Evolutionary conservation across 2,888 invertebrate species (phyloP).

Genomic region (Leptarthrus brevirostris): DNA sequence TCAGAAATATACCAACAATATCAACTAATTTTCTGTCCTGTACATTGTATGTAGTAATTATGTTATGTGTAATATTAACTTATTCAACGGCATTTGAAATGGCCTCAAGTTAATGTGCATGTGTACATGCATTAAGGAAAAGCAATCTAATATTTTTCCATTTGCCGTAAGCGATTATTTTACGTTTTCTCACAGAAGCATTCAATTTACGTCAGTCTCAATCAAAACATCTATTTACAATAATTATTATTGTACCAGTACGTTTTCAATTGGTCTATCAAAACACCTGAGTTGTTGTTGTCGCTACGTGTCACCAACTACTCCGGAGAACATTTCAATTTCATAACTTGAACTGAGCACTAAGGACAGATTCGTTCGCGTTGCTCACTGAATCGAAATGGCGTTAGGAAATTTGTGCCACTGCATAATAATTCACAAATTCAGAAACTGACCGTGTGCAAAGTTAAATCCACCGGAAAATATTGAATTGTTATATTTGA

Average conservation of each 20-base stretch:
- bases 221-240: constrained; percentile 17
- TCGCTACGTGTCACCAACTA: constrained; percentile 17
- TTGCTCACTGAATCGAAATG: constrained; percentile 34
- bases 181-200: background rate
- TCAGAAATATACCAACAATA: too few relatives aligned
- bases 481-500: constrained; percentile 23
- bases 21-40: too few relatives aligned
- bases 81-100: too few relatives aligned
- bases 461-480: constrained; percentile 16
- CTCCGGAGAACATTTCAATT: constrained; percentile 36
- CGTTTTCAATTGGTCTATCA: background rate
- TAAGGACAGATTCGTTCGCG: constrained; percentile 31
- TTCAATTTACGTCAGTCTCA: constrained; percentile 13
- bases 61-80: too few relatives aligned
- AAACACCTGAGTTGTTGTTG: constrained; percentile 10
- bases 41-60: too few relatives aligned
- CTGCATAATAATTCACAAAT: constrained; percentile 31
- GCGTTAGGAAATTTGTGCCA: constrained; percentile 37
- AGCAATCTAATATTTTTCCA: too few relatives aligned
- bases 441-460: constrained; percentile 16
- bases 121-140: too few relatives aligned
- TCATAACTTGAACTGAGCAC: constrained; percentile 17
- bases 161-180: too few relatives aligned
- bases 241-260: constrained; percentile 18
- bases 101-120: too few relatives aligned